These are phyloP conservation scores for Drosophila sucinea DNA, from an alignment of 1,140 invertebrate genomes.

Conservation along the genomic window DNA sequence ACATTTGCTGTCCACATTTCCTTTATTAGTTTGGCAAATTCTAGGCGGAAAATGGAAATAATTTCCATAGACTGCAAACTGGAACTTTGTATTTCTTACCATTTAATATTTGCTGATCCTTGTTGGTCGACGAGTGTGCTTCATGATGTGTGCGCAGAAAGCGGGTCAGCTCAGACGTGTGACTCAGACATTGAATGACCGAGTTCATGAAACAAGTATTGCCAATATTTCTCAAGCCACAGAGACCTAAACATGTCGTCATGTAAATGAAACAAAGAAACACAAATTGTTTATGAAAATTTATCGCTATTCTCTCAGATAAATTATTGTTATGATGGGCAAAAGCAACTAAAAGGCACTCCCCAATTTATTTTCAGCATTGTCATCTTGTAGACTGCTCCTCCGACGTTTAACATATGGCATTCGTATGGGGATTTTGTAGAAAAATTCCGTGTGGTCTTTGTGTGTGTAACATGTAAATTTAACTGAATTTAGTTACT, in stretches of 20 bases:
- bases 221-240: slow-evolving; percentile 95
- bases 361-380: slow-evolving; percentile 1
- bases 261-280: slow-evolving; percentile 21
- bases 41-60: slow-evolving; percentile 82
- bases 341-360: slow-evolving; percentile 17
- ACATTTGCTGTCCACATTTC: slow-evolving; percentile 92
- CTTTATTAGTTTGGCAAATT: slow-evolving; percentile 93
- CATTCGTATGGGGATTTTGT: background rate
- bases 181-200: slow-evolving; percentile 95
- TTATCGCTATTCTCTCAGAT: no score
- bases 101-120: slow-evolving; percentile 81
- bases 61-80: background rate
- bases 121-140: slow-evolving; percentile 58
- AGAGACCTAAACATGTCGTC: slow-evolving; percentile 86
- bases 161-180: slow-evolving; percentile 79
- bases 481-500: background rate
- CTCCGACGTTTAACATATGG: background rate
- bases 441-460: background rate
- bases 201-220: slow-evolving; percentile 99
- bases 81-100: slow-evolving; percentile 55
- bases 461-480: background rate
- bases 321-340: no score
- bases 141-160: slow-evolving; percentile 68
- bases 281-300: no score
- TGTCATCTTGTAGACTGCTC: background rate